These are phyloP conservation scores for Deroplatys truncata DNA, from an alignment of 2,888 invertebrate genomes.

Conservation along the genomic window DNA sequence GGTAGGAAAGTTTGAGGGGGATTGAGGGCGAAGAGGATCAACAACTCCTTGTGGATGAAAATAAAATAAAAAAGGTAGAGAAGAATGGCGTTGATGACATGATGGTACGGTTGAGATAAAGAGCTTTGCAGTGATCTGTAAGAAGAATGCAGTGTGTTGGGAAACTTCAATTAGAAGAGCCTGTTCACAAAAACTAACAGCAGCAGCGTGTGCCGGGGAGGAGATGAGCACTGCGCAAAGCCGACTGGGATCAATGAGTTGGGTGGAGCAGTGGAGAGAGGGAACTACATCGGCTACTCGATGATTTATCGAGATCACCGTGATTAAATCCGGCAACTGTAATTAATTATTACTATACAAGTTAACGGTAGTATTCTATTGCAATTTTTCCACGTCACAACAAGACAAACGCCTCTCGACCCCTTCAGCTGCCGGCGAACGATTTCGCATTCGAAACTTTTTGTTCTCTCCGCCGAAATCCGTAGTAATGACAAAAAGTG, in stretches of 20 bases:
- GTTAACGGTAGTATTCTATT: slow-evolving; percentile 11
- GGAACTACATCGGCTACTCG: neutral
- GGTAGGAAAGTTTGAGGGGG: neutral
- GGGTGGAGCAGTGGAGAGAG: neutral
- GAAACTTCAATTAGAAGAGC: neutral
- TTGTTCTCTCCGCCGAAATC: neutral
- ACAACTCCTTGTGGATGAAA: neutral
- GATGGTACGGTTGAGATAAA: neutral
- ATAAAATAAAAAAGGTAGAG: neutral
- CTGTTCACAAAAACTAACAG: neutral
- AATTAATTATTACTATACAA: slow-evolving; percentile 10
- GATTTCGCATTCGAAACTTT: neutral
- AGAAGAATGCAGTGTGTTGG: neutral
- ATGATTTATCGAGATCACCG: slow-evolving; percentile 12
- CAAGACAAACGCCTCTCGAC: neutral
- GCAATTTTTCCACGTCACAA: neutral
- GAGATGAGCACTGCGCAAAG: neutral
- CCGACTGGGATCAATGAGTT: neutral
- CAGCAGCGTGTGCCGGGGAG: neutral
- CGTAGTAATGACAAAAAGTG: neutral
- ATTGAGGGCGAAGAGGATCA: neutral
- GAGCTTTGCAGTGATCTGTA: neutral
- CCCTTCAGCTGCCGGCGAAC: neutral
- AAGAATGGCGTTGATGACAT: neutral
- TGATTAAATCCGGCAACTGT: slow-evolving; percentile 11